Conservation (phyloP, 1,140 invertebrate species). For the Drosophila mayri region DNA sequence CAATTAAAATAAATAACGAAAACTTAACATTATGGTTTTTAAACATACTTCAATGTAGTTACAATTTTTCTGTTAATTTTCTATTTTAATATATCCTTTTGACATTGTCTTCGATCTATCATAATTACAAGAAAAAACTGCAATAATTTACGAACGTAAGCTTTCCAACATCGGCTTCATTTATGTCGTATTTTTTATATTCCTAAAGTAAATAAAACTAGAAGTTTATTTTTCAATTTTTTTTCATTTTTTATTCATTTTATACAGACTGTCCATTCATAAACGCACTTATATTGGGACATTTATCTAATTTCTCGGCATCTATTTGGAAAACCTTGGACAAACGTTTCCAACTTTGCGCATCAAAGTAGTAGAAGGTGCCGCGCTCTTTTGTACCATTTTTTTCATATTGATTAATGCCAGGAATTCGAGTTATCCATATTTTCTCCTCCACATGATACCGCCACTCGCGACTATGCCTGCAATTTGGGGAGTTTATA, state of each 20-base stretch:
- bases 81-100: no score
- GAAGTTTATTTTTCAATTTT: conserved; percentile 73
- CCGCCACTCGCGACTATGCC: conserved; percentile 99
- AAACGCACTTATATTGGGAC: conserved; percentile 85
- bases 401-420: conserved; percentile 94
- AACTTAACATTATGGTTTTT: no score
- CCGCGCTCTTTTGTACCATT: conserved; percentile 97
- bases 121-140: not conserved
- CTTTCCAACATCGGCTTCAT: not conserved
- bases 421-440: conserved; percentile 99
- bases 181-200: not conserved
- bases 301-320: conserved; percentile 96
- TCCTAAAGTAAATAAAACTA: not conserved
- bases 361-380: conserved; percentile 99
- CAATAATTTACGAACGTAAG: not conserved
- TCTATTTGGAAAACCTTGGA: conserved; percentile 98
- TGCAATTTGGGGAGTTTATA: conserved; percentile 75
- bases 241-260: conserved; percentile 84
- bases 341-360: conserved; percentile 97
- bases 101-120: no score
- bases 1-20: no score
- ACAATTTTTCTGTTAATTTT: no score
- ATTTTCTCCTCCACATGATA: conserved; percentile 99
- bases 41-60: no score
- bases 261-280: conserved; percentile 85